Conservation (phyloP, 2,113 vertebrate genomes). For the Ursus arctos region DNA sequence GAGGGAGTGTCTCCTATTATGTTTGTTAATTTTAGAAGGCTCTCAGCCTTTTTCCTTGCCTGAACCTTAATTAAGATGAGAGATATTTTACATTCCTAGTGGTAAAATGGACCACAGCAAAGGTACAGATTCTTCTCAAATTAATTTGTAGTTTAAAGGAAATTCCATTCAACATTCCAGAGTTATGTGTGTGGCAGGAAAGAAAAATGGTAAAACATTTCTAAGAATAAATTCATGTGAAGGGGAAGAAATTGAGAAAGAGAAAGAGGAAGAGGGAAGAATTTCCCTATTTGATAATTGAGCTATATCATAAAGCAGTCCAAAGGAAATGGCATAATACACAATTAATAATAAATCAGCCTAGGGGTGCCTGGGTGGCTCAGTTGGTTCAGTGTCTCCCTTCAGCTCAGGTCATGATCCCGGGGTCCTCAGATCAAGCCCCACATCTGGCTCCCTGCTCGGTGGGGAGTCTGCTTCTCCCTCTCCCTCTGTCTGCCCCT, state of each 20-base stretch:
- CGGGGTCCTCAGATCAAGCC: background rate
- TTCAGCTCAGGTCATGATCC: background rate
- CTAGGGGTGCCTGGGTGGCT: background rate
- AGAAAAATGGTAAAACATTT: slow-evolving; percentile 8
- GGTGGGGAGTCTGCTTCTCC: background rate
- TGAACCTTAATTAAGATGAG: background rate
- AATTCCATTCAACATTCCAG: slow-evolving; percentile 13
- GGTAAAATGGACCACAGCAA: background rate
- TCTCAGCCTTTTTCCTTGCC: background rate
- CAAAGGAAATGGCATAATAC: background rate
- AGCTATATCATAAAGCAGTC: background rate
- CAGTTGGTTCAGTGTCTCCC: background rate
- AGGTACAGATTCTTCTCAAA: slow-evolving; percentile 34
- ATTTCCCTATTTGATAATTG: background rate
- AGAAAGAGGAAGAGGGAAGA: background rate
- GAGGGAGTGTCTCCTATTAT: background rate
- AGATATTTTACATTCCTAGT: background rate
- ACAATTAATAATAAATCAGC: background rate
- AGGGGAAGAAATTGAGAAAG: slow-evolving; percentile 13
- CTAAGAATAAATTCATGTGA: background rate
- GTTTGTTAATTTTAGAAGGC: background rate
- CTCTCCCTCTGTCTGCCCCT: background rate
- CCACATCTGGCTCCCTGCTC: background rate
- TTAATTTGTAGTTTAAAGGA: slow-evolving; percentile 13
- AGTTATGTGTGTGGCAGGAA: background rate